A percentile compares a stretch with the other conserved stretches of the same genome.
These are phyloP conservation scores for Takifugu bimaculatus DNA, from an alignment of 2,113 vertebrate species.

Conservation along the genomic window DNA sequence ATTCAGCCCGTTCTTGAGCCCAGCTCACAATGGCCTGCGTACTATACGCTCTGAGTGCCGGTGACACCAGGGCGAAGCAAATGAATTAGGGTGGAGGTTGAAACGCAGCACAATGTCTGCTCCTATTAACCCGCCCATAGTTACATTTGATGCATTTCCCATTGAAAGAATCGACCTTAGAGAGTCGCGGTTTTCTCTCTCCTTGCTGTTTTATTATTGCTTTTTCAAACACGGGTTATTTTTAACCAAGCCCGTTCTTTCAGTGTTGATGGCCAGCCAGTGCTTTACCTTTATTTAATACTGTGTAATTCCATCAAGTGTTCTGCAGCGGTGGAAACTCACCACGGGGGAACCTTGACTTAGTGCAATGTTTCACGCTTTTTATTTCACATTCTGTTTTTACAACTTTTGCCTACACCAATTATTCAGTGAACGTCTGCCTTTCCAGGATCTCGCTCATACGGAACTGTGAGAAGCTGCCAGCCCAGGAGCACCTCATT, in stretches of 20 bases:
- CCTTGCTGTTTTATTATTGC: slow-evolving; percentile 27
- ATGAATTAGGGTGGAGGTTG: slow-evolving; percentile 61
- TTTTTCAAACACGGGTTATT: slow-evolving; percentile 16
- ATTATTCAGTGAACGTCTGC: slow-evolving; percentile 68
- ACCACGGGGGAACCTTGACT: slow-evolving; percentile 16
- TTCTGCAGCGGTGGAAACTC: slow-evolving; percentile 16
- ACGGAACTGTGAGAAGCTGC: slow-evolving; percentile 95
- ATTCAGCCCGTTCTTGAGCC: slow-evolving; percentile 24
- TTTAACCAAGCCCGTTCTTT: slow-evolving; percentile 29
- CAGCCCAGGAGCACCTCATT: slow-evolving; percentile 95
- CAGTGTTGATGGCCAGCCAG: slow-evolving; percentile 15
- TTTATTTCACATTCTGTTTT: slow-evolving; percentile 48
- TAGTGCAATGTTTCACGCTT: slow-evolving; percentile 8
- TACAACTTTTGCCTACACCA: slow-evolving; percentile 36
- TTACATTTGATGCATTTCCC: slow-evolving; percentile 46
- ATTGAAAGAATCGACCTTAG: slow-evolving; percentile 32
- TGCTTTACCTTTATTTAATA: slow-evolving; percentile 18
- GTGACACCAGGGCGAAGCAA: slow-evolving; percentile 73
- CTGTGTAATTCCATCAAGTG: slow-evolving; percentile 31
- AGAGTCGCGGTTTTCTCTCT: slow-evolving; percentile 50
- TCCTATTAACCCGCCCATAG: slow-evolving; percentile 60
- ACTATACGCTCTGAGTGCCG: slow-evolving; percentile 62
- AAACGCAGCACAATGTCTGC: slow-evolving; percentile 55
- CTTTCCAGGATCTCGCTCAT: slow-evolving; percentile 90
- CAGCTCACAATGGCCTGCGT: slow-evolving; percentile 41